Evolutionary conservation across 2,888 invertebrate genomes (phyloP).

Genomic region (Troilus luridus): DNA sequence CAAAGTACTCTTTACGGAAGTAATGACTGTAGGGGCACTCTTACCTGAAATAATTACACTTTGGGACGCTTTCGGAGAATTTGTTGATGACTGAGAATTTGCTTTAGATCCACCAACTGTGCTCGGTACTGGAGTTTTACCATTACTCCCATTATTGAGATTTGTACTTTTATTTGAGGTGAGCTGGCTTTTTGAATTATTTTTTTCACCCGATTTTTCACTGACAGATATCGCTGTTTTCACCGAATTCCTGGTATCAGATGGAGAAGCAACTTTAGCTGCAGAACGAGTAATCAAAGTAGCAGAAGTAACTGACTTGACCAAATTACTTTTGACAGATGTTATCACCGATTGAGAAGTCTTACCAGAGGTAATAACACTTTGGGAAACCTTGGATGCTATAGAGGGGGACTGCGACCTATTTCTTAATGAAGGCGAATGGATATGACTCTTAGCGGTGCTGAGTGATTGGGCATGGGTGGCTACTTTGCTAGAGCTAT

Average conservation of each 20-base stretch:
- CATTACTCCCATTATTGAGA: background rate
- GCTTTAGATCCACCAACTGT: background rate
- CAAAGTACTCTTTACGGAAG: constrained; percentile 7
- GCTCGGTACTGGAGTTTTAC: background rate
- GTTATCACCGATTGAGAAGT: constrained; percentile 33
- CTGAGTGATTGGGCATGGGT: background rate
- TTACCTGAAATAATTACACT: constrained; percentile 30
- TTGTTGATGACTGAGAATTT: background rate
- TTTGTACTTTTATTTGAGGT: background rate
- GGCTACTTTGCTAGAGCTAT: background rate
- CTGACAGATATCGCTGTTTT: background rate
- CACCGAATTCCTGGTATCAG: background rate
- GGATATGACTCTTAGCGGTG: background rate
- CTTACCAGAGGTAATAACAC: constrained; percentile 39
- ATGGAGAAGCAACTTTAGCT: constrained; percentile 30
- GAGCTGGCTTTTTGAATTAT: background rate
- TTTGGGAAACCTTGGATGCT: background rate
- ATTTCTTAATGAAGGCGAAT: background rate
- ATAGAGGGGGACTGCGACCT: background rate
- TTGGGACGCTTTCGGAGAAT: constrained; percentile 11
- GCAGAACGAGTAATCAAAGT: constrained; percentile 16
- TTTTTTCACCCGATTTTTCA: constrained; percentile 36
- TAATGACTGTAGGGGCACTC: constrained; percentile 26
- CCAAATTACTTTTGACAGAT: constrained; percentile 11
- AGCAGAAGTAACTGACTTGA: background rate